Percentiles rank a stretch among this genome's conserved stretches.
Conservation (phyloP, 2,888 invertebrate species). For the Andrena dorsata region DNA sequence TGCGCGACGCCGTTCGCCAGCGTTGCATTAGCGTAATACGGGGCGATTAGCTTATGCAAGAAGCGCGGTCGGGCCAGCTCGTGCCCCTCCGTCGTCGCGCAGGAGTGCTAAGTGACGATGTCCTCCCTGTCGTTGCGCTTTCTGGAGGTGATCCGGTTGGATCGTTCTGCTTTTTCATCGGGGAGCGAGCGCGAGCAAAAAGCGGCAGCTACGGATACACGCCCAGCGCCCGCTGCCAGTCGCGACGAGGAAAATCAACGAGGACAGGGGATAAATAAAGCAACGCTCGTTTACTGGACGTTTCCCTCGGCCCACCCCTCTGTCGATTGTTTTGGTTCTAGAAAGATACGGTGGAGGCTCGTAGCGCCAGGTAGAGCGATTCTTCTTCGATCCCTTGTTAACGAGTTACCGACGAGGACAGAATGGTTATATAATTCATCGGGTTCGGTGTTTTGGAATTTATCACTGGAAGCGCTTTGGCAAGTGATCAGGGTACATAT, state of each 20-base stretch:
- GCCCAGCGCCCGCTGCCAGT: conserved; percentile 2
- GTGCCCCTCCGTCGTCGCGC: conserved; percentile 17
- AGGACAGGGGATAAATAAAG: no score
- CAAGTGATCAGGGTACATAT: no score
- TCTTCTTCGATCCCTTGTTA: no score
- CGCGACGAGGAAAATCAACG: background rate
- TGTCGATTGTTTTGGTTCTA: no score
- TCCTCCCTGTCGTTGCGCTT: conserved; percentile 32
- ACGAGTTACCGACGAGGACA: no score
- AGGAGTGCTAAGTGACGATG: conserved; percentile 19
- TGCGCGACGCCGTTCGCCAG: conserved; percentile 13
- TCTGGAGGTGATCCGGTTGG: conserved; percentile 50
- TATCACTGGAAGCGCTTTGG: no score
- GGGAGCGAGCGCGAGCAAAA: background rate
- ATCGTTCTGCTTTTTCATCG: conserved; percentile 34
- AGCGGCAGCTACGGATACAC: conserved; percentile 5
- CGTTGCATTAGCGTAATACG: conserved; percentile 50
- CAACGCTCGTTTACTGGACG: no score
- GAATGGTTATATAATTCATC: no score
- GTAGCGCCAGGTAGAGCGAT: no score
- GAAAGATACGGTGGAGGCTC: no score
- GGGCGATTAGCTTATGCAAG: conserved; percentile 53
- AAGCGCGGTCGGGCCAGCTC: conserved; percentile 1
- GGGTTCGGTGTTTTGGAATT: no score
- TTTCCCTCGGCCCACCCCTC: no score